These are phyloP conservation scores for Calliphora vicina DNA, from an alignment of 1,140 invertebrate genomes.

Conservation along the genomic window DNA sequence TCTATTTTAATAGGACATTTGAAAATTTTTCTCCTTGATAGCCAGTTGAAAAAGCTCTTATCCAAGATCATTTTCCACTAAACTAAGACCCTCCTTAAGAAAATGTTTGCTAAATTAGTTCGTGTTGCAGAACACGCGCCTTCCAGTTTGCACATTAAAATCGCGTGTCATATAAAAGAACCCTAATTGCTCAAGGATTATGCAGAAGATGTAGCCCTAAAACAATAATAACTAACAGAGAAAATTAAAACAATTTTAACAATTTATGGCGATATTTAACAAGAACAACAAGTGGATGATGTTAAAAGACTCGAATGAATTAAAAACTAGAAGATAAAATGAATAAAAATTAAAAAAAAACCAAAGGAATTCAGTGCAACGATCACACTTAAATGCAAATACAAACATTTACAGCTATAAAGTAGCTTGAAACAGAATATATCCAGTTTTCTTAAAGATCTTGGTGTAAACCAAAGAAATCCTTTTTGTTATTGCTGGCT, in stretches of 20 bases:
- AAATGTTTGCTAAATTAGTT: background rate
- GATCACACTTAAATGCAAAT: no score
- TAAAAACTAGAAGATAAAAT: background rate
- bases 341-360: background rate
- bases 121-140: background rate
- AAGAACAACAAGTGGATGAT: background rate
- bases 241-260: slow-evolving; percentile 42
- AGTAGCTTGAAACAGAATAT: background rate
- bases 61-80: no score
- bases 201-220: background rate
- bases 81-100: no score
- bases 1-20: no score
- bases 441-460: background rate
- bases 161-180: background rate
- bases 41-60: no score
- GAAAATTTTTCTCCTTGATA: no score
- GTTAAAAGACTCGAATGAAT: no score
- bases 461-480: background rate
- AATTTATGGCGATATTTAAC: slow-evolving; percentile 39
- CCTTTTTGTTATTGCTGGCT: background rate
- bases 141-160: background rate
- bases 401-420: no score
- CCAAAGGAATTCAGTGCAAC: background rate
- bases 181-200: slow-evolving; percentile 33
- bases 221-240: slow-evolving; percentile 1